Conservation (phyloP, 2,888 invertebrate genomes). For the Falcaria lacertinaria region DNA sequence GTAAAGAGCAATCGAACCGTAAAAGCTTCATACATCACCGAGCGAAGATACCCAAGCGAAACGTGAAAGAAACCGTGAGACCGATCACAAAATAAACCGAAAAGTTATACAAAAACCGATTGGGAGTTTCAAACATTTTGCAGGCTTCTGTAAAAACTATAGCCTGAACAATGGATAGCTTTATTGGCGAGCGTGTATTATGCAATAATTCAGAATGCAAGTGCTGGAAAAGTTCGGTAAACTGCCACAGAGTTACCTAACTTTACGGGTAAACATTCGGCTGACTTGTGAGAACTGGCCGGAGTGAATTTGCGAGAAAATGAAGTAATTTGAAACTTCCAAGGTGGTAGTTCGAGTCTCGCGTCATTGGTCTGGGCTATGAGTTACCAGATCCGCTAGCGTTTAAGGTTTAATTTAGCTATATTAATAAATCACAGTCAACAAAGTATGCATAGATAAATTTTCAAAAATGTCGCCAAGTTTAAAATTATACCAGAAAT, state of each 20-base stretch:
- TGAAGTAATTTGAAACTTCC: slow-evolving; percentile 45
- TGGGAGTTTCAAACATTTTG: slow-evolving; percentile 39
- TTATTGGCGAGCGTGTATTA: slow-evolving; percentile 55
- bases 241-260: slow-evolving; percentile 35
- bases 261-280: slow-evolving; percentile 39
- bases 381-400: background rate
- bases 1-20: background rate
- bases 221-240: slow-evolving; percentile 50
- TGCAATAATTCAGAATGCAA: slow-evolving; percentile 68
- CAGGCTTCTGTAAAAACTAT: slow-evolving; percentile 56
- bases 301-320: slow-evolving; percentile 36
- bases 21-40: background rate
- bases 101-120: background rate
- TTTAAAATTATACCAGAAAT: too few relatives aligned
- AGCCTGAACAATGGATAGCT: slow-evolving; percentile 52
- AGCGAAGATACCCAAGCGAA: background rate
- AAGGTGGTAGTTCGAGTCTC: slow-evolving; percentile 29
- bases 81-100: background rate
- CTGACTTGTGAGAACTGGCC: slow-evolving; percentile 33
- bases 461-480: too few relatives aligned
- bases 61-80: background rate
- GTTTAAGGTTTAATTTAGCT: too few relatives aligned
- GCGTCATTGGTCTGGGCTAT: slow-evolving; percentile 34
- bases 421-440: too few relatives aligned
- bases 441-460: too few relatives aligned